phyloP scores from a whole-genome alignment of 2,113 vertebrate genomes.

The Poicephalus gulielmi region DNA sequence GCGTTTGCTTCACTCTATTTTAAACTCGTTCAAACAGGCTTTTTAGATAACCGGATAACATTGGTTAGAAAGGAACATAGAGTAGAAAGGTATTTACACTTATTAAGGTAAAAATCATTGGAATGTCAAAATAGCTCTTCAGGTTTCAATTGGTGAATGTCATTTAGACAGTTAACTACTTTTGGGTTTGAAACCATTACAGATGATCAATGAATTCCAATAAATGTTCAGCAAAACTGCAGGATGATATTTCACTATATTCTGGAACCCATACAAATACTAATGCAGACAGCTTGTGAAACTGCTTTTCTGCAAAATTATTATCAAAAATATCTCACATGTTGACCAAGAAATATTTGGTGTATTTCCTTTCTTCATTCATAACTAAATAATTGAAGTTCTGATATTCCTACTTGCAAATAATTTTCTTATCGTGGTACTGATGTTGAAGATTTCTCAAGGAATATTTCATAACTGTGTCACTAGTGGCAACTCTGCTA shows the following conservation, averaged over 20 bases:
- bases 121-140: not conserved
- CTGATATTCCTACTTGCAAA: not conserved
- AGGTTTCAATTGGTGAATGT: not conserved
- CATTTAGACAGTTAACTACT: not conserved
- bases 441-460: not conserved
- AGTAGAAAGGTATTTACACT: not conserved
- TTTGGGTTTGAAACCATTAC: not conserved
- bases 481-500: not conserved
- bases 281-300: not conserved
- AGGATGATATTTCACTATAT: not conserved
- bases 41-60: not conserved
- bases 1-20: not conserved
- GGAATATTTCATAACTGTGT: not conserved
- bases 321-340: not conserved
- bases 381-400: not conserved
- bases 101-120: not conserved
- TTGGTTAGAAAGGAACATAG: not conserved
- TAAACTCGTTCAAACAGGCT: not conserved
- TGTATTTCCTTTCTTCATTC: not conserved
- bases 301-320: not conserved
- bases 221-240: not conserved
- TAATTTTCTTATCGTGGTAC: not conserved
- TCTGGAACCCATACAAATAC: not conserved
- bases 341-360: not conserved
- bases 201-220: not conserved